Conservation (phyloP, 2,113 vertebrate species). For the Chaetorhynchus papuensis region DNA sequence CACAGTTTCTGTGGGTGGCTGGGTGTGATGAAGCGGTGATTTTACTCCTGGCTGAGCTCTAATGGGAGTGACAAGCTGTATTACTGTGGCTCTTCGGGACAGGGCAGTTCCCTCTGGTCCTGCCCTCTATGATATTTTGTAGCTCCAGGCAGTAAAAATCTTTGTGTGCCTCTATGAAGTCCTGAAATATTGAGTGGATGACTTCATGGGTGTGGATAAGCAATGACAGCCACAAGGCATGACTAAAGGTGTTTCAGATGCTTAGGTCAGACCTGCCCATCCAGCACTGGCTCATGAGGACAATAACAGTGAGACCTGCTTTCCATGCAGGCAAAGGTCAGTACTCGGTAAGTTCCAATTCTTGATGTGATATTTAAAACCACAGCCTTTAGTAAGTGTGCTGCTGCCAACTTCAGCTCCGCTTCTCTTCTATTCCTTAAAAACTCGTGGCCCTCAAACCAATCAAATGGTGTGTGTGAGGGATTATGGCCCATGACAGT, state of each 20-base stretch:
- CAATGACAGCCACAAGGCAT: neutral
- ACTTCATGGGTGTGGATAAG: neutral
- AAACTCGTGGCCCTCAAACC: too few species aligned
- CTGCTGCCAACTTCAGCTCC: neutral
- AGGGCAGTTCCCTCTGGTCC: neutral
- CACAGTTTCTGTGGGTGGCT: neutral
- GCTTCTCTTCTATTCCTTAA: neutral
- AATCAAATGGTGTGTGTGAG: neutral
- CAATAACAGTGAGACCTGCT: neutral
- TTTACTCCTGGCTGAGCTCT: neutral
- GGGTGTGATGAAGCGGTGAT: neutral
- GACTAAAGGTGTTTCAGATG: neutral
- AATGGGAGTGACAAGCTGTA: neutral
- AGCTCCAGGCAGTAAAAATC: neutral
- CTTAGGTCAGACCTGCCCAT: neutral
- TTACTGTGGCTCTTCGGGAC: neutral
- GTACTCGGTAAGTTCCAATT: neutral
- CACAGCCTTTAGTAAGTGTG: rapidly evolving
- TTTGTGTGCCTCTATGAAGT: neutral
- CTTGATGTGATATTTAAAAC: neutral
- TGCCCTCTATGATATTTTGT: neutral
- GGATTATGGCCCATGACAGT: rapidly evolving
- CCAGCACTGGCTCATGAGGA: rapidly evolving
- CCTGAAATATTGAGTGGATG: neutral
- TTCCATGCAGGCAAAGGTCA: neutral